Base-by-base conservation (phyloP, 2,888 invertebrate species). In the Apotomis betuletana region DNA sequence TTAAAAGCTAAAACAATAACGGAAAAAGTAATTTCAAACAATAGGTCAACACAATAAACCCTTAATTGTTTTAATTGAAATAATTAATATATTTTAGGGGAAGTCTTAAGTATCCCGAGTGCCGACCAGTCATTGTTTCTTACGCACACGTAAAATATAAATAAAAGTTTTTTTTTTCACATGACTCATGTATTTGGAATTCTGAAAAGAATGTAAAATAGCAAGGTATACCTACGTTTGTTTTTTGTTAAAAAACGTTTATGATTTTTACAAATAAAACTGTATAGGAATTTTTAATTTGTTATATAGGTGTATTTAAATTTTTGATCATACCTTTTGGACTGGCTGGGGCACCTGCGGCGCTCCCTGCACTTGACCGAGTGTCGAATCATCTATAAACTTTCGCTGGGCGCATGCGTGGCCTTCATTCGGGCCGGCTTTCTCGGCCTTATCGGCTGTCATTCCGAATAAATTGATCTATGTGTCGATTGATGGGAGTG, bases 381-480 rank as follows among this genome's bases (percentile, higher is more conserved):
- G 61, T 71, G 80, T 79, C 82, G 85, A 89, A 89, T 88, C 87
- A 87, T 80, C 78, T 77, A 85, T 86, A 81, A 85, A 91, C 91
- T 91, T 91, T 91, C 91, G 90, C 91, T 88, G 85, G 79, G 75
- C 77, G 78, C 76, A 83, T 82, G 81, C 80, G 77, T 85, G 90
- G 86, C 90, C 90, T 89, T 89, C 90, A 85, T 85, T 77, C 75
- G 75, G 74, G 85, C 88, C 87, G 74, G 87, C 90, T 90, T 90
- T 90, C 90, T 70, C 76, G 74, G 80, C 75, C 65, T 73, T 74
- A 78, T 79, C 75, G 74, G 15, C 60, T 27, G 54, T 38, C 54
- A 64, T 55, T 64, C 8, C 6, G 15, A 46, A 65, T 41, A 46
- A 55, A 61, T 61, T 61, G 61, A 67, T 67, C 59, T 67, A 59